Conservation (phyloP, 2,797 vertebrate species). For the Leuciscus waleckii region DNA sequence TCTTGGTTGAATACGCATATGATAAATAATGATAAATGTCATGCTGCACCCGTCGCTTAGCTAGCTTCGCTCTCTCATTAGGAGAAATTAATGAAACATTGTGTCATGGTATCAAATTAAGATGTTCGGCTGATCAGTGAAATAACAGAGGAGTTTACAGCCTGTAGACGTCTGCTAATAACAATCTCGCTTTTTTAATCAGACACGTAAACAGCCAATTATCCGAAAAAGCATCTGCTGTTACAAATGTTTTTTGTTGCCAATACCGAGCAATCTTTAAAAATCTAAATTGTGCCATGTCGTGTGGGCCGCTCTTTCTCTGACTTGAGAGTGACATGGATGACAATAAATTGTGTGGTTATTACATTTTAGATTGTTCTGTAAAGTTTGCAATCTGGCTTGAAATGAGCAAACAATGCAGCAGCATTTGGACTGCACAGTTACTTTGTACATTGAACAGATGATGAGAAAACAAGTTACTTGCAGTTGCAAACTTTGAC, state of each 20-base stretch:
- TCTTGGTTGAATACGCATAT: slow-evolving; percentile 48
- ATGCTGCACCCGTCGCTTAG: slow-evolving; percentile 4
- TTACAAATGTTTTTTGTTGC: not conserved
- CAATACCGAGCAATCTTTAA: slow-evolving; percentile 5
- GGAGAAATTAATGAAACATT: slow-evolving; percentile 48
- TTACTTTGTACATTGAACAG: not conserved
- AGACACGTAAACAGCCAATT: slow-evolving; percentile 37
- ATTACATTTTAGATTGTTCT: slow-evolving; percentile 1
- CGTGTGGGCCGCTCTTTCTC: not conserved
- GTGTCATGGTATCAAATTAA: slow-evolving; percentile 54
- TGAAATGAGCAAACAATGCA: not conserved
- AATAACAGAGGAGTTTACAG: slow-evolving; percentile 35
- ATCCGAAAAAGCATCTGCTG: slow-evolving; percentile 30
- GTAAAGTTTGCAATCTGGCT: not conserved
- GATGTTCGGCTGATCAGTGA: slow-evolving; percentile 39
- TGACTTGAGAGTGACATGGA: not conserved
- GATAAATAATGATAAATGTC: slow-evolving; percentile 54
- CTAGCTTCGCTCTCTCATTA: slow-evolving; percentile 30
- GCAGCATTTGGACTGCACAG: not conserved
- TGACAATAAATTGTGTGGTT: not conserved
- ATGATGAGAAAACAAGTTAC: not conserved
- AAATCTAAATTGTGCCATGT: slow-evolving; percentile 2
- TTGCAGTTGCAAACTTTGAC: not conserved
- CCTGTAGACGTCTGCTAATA: slow-evolving; percentile 36
- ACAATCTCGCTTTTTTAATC: slow-evolving; percentile 45